phyloP scores from a whole-genome alignment of 2,797 vertebrate species.

The Chlorospingus flavigularis region DNA sequence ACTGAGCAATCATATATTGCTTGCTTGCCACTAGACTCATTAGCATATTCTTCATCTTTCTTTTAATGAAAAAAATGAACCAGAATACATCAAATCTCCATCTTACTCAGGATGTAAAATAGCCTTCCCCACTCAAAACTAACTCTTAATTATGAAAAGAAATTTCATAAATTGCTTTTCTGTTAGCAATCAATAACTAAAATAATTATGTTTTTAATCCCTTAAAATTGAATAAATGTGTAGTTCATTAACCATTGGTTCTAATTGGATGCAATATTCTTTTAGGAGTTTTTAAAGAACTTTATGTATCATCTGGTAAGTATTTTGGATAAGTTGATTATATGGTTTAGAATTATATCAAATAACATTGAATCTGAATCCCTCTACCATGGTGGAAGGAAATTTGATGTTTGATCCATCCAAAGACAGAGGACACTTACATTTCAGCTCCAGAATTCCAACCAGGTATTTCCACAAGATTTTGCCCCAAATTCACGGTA shows the following conservation, averaged over 20 bases:
- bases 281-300: background rate
- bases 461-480: background rate
- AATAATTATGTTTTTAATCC: background rate
- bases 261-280: background rate
- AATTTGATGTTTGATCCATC: background rate
- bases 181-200: background rate
- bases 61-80: background rate
- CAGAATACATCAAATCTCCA: background rate
- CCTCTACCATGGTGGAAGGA: background rate
- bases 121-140: background rate
- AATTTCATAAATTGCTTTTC: background rate
- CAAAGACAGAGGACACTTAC: background rate
- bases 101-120: background rate
- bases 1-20: background rate
- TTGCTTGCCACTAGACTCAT: background rate
- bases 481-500: accelerated
- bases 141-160: background rate
- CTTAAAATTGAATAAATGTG: background rate
- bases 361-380: background rate
- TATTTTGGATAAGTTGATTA: background rate
- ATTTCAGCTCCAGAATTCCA: background rate
- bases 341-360: background rate
- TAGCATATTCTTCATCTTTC: background rate
- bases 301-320: background rate
- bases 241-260: background rate